These are phyloP conservation scores for Aphaenogaster floridana DNA, from an alignment of 1,140 invertebrate genomes.

Conservation along the genomic window DNA sequence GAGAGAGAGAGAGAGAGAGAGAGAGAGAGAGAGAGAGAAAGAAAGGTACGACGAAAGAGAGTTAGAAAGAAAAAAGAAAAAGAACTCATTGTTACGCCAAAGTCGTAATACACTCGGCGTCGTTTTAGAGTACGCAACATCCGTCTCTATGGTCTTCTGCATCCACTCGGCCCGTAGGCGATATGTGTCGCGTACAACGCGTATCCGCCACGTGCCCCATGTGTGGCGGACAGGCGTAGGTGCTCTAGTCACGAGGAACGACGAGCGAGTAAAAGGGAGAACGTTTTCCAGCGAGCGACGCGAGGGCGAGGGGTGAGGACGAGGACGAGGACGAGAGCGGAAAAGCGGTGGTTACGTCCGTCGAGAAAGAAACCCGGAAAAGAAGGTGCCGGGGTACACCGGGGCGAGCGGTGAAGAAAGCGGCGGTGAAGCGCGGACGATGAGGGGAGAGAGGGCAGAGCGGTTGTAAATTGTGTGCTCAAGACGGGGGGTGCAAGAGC, in stretches of 20 bases:
- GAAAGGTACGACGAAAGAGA: not conserved
- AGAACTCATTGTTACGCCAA: slow-evolving; percentile 62
- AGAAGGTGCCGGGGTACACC: slow-evolving; percentile 30
- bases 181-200: slow-evolving; percentile 4
- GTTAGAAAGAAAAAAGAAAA: not conserved
- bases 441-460: not conserved
- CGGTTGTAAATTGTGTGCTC: slow-evolving; percentile 71
- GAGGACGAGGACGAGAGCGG: slow-evolving; percentile 21
- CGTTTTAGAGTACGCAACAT: slow-evolving; percentile 55
- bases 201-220: not conserved
- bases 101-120: slow-evolving; percentile 71
- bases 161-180: slow-evolving; percentile 31
- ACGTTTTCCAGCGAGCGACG: slow-evolving; percentile 47
- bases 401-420: slow-evolving; percentile 39
- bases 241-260: slow-evolving; percentile 9
- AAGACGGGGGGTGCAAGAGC: slow-evolving; percentile 56
- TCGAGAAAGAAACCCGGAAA: slow-evolving; percentile 35
- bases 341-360: slow-evolving; percentile 50
- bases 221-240: not conserved
- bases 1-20: too few relatives aligned
- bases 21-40: not conserved
- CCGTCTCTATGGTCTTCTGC: not conserved
- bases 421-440: slow-evolving; percentile 37
- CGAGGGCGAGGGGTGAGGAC: not conserved
- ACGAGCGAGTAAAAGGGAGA: slow-evolving; percentile 22